Base-by-base conservation (phyloP, 2,888 invertebrate genomes). In the Habroteleia sp. region DNA sequence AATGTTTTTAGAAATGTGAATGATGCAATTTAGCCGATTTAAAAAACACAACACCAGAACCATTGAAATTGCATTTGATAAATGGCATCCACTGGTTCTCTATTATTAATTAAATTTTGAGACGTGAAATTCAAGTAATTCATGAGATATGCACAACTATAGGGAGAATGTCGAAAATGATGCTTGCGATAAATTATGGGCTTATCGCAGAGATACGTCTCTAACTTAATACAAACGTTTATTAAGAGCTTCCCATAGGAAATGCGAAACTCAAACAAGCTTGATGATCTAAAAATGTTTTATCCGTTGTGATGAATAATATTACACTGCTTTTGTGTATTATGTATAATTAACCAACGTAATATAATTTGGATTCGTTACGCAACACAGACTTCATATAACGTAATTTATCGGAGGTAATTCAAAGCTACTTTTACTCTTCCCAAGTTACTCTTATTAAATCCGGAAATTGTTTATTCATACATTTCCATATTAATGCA, bases 221-320 rank as follows among this genome's bases (percentile, higher is more conserved):
- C 37, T 23, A 56, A 58, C 48, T 58, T 58, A 58, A 58, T 42
- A 35, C 68, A 48, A 35, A 25, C 48, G 41, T 48, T 68, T 48
- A 58, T 68, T 41, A 50, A 58, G 33, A 58, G 25, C 17, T 20
- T 58, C 58, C 48, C 68, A 50, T 20, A 27, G 58, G 41, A 58
- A 44, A 27, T 29, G 16, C 31, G n/a, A 31, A 37, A 23, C 25
- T 23, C 48, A 42, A 68, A 42, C 33, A 13, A 39, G 33, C 16
- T 52, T 35, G 10, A 23, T 23, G 48, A 41, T 42, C 25, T 33
- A 68, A 48, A 68, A 68, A 68, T 41, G 16, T 25, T 27, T 29
- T 50, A n/a, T n/a, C 41, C 27, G 50, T 58, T 68, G 20, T 58
- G 39, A 8, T 16, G 11, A 16, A 8, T 14, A 33, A 42, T 46